A percentile compares a stretch with the other conserved stretches of the same genome.
phyloP scores from a whole-genome alignment of 2,113 vertebrate genomes.

The Tiliqua scincoides region DNA sequence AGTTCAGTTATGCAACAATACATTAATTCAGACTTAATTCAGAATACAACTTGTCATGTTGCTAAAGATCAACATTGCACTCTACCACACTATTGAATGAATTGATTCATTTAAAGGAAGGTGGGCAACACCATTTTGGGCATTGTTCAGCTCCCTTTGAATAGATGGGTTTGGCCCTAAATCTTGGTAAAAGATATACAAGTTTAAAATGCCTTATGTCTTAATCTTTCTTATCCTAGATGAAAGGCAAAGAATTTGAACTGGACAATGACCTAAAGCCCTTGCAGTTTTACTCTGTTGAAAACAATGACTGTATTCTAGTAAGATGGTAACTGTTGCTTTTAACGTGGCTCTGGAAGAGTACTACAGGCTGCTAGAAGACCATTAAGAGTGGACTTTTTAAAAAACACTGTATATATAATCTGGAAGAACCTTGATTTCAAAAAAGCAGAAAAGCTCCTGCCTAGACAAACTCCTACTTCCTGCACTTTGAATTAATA shows the following conservation, averaged over 20 bases:
- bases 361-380: background rate
- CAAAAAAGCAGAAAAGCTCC: fast-evolving
- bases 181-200: background rate
- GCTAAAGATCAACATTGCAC: slow-evolving; percentile 10
- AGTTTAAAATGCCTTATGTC: slow-evolving; percentile 19
- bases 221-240: slow-evolving; percentile 69
- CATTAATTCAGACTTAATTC: background rate
- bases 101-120: background rate
- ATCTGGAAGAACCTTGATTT: background rate
- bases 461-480: background rate
- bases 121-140: slow-evolving; percentile 16
- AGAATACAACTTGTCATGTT: slow-evolving; percentile 26
- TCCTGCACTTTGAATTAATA: background rate
- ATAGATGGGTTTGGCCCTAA: background rate
- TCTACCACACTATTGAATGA: slow-evolving; percentile 23
- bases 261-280: slow-evolving; percentile 90
- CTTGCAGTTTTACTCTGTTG: slow-evolving; percentile 91
- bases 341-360: slow-evolving; percentile 12
- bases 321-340: slow-evolving; percentile 84
- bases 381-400: background rate
- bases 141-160: background rate
- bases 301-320: slow-evolving; percentile 87
- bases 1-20: slow-evolving; percentile 25
- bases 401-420: background rate
- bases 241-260: slow-evolving; percentile 86